Percentiles rank a stretch among this genome's conserved stretches.
These are phyloP conservation scores for Perca fluviatilis DNA, from an alignment of 2,113 vertebrate species.

Conservation along the genomic window DNA sequence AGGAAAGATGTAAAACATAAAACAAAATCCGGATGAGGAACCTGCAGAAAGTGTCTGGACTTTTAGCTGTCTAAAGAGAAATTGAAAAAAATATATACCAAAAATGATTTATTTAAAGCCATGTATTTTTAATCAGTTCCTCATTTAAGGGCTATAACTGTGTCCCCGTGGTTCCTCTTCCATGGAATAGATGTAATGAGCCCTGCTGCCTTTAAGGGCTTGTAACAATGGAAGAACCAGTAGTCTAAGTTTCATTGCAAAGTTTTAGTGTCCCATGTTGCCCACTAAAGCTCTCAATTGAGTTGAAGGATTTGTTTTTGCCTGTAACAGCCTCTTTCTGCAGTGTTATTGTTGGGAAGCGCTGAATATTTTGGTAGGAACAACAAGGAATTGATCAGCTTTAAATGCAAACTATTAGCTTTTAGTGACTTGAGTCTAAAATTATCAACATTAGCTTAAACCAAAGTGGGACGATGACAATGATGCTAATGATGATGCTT, in stretches of 20 bases:
- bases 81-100: not conserved
- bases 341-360: not conserved
- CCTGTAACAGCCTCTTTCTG: not conserved
- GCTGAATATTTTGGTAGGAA: not conserved
- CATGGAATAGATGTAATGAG: slow-evolving; percentile 42
- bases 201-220: slow-evolving; percentile 40
- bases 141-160: slow-evolving; percentile 37
- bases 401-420: not conserved
- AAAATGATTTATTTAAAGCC: slow-evolving; percentile 24
- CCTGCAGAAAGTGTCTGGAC: not conserved
- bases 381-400: not conserved
- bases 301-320: not conserved
- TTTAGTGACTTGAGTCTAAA: not conserved
- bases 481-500: not conserved
- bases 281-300: slow-evolving; percentile 26
- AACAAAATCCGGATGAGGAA: not conserved
- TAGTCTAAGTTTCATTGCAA: slow-evolving; percentile 32
- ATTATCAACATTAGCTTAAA: not conserved
- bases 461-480: not conserved
- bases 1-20: not conserved
- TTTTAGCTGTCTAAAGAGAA: not conserved
- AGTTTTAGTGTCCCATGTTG: slow-evolving; percentile 14
- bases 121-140: slow-evolving; percentile 44
- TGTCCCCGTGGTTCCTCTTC: slow-evolving; percentile 15
- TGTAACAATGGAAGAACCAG: slow-evolving; percentile 34